Base-by-base conservation (phyloP, 2,113 vertebrate species). In the Orcinus orca region DNA sequence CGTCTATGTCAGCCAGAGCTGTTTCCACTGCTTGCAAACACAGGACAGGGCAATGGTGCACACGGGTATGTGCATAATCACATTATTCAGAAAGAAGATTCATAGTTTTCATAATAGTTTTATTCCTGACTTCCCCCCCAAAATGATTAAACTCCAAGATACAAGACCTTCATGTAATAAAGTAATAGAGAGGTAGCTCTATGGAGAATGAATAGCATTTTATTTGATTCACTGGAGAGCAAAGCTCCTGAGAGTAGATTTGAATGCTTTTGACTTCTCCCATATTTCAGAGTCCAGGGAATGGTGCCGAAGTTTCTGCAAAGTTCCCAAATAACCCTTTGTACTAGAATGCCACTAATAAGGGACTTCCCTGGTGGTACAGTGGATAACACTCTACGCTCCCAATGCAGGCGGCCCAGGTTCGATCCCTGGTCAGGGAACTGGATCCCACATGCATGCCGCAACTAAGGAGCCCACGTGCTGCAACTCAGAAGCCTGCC, bases 301-400 rank as follows among this genome's bases (percentile, higher is more conserved):
- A 91, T 20, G 33, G 62, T 36, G 55, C 67, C 23, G 1, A 76
- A 97, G 98, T 97, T 96, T 97, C 90, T 93, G 84, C 33, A 41
- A 96, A 94, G 20, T 98, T 96, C 96, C 97, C 67, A 93, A 96
- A 97, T 67, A 18, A 91, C 92, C 86, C 98, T 97, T 92, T 98
- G 98, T 93, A 97, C 94, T 97, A 98, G 96, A 98, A 98, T 95
- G 97, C 80, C 94, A 95, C 97, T 95, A 96, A 97, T 94, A 97
- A 98, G 94, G 53, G 53, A 53, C 5, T 53, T 53, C 53, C 53
- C 53, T 6, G 15, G 15, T 53, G 53, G 53, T 17, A 53, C 53
- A 53, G 53, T 53, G 53, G 53, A 17, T 53, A 53, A 53, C 53
- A 53, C 53, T 18, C 53, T 53, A 53, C 5, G 4, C 53, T 53